Percentiles rank a stretch among this genome's conserved stretches.
These are phyloP conservation scores for Tridacna crocea DNA, from an alignment of 2,888 invertebrate species.

Conservation along the genomic window DNA sequence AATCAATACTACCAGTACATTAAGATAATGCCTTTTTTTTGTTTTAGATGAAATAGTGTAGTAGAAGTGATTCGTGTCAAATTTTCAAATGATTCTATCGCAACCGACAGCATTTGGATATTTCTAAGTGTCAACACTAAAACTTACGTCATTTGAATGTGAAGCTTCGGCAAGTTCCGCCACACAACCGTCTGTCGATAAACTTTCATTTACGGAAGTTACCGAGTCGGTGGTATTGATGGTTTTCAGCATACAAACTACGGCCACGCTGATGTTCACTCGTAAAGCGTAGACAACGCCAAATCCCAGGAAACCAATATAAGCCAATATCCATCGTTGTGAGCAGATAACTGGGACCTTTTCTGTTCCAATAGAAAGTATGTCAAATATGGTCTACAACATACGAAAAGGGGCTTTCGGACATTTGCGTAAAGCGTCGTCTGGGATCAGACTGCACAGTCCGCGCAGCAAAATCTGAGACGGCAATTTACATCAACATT, in stretches of 20 bases:
- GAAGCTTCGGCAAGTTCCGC: conserved; percentile 38
- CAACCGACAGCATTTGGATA: too few species aligned
- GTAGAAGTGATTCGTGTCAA: too few species aligned
- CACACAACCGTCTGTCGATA: conserved; percentile 31
- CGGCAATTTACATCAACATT: too few species aligned
- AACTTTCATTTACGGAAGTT: conserved; percentile 28
- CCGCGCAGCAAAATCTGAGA: too few species aligned
- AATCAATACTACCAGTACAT: too few species aligned
- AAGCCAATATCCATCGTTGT: conserved; percentile 67
- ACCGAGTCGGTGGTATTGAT: conserved; percentile 33
- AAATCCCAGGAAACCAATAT: conserved; percentile 68
- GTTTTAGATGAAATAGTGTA: too few species aligned
- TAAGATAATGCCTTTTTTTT: too few species aligned
- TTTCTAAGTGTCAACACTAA: too few species aligned
- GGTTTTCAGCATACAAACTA: conserved; percentile 71
- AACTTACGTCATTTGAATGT: conserved; percentile 48
- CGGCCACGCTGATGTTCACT: conserved; percentile 72
- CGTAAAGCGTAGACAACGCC: conserved; percentile 85
- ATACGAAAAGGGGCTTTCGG: too few species aligned
- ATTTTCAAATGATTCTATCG: too few species aligned
- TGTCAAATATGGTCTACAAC: background rate
- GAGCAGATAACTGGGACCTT: conserved; percentile 53
- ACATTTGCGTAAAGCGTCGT: too few species aligned
- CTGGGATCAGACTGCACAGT: too few species aligned
- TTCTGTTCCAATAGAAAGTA: background rate